Evolutionary conservation across 2,113 vertebrate genomes (phyloP).

Genomic region (Sprattus sprattus): DNA sequence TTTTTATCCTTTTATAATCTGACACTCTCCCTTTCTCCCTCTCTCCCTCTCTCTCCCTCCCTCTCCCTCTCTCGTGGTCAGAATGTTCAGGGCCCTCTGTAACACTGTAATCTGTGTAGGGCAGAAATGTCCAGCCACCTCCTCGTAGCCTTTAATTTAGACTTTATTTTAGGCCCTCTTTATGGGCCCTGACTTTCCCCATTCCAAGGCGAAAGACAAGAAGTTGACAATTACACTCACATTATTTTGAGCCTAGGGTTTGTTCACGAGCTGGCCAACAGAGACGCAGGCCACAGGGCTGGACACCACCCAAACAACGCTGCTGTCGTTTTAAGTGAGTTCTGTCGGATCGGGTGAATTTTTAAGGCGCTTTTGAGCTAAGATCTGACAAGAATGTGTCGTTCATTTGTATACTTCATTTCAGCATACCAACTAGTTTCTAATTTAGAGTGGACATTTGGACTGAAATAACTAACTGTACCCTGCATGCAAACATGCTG

Average conservation of each 20-base stretch:
- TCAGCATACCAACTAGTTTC: neutral
- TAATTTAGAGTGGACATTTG: neutral
- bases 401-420: neutral
- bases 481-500: neutral
- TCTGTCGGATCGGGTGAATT: neutral
- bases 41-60: neutral
- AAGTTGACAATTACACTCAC: conserved; percentile 49
- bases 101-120: conserved; percentile 51
- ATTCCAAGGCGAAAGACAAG: conserved; percentile 43
- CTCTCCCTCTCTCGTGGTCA: conserved; percentile 33
- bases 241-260: conserved; percentile 41
- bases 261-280: neutral
- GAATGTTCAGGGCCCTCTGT: conserved; percentile 30
- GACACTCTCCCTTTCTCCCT: neutral
- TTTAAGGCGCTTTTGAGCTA: neutral
- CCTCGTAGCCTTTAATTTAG: conserved; percentile 53
- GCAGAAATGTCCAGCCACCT: conserved; percentile 43
- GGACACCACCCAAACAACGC: neutral
- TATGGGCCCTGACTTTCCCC: conserved; percentile 44
- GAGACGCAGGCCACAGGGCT: neutral
- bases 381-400: neutral
- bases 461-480: neutral
- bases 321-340: neutral
- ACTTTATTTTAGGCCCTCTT: conserved; percentile 55
- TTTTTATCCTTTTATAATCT: neutral